Evolutionary conservation across 2,888 invertebrate species (phyloP).

Genomic region (Synanthedon andrenaeformis): DNA sequence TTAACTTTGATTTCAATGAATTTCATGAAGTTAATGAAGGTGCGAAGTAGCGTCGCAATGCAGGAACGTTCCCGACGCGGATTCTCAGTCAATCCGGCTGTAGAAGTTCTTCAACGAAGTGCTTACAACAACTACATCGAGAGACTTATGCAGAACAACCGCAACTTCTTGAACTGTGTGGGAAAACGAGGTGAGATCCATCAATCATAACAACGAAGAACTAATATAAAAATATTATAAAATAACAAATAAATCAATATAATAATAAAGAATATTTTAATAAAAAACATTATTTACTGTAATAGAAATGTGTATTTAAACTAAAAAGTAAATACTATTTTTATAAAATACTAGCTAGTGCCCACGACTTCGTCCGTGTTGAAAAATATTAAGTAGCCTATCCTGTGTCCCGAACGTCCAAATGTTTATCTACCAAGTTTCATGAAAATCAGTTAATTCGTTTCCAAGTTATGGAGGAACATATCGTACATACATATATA

Average conservation of each 20-base stretch:
- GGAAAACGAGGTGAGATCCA: slow-evolving; percentile 51
- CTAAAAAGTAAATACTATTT: too few species aligned
- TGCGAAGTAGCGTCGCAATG: slow-evolving; percentile 20
- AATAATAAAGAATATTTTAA: neutral
- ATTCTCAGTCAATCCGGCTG: slow-evolving; percentile 48
- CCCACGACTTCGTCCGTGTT: too few species aligned
- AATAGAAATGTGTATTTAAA: neutral
- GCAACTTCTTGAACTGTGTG: slow-evolving; percentile 40
- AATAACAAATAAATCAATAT: too few species aligned
- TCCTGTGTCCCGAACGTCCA: too few species aligned
- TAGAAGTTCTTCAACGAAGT: slow-evolving; percentile 40
- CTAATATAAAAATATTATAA: too few species aligned
- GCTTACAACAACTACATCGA: slow-evolving; percentile 38
- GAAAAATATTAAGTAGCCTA: too few species aligned
- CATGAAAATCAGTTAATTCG: too few species aligned
- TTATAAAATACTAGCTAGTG: too few species aligned
- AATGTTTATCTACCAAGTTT: too few species aligned
- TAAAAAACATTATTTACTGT: neutral
- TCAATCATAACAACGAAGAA: too few species aligned
- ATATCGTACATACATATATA: too few species aligned
- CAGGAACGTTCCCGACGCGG: slow-evolving; percentile 34
- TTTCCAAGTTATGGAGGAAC: too few species aligned
- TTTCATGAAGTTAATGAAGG: slow-evolving; percentile 24
- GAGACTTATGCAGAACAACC: slow-evolving; percentile 38
- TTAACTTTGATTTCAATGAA: neutral